Evolutionary conservation across 1,140 invertebrate genomes (phyloP).

Genomic region (Holotrichia oblita): DNA sequence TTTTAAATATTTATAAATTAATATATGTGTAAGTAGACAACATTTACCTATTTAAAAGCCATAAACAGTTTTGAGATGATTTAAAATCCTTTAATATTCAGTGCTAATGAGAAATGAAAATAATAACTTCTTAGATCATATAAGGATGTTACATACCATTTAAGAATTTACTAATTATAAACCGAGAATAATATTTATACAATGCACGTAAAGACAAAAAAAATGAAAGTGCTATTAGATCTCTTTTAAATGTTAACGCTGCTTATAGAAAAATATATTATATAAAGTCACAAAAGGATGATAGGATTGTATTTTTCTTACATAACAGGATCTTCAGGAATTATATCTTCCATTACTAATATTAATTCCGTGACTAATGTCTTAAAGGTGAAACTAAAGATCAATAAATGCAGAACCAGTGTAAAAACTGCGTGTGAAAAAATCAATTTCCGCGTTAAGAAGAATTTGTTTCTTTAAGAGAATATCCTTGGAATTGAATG

Average conservation of each 20-base stretch:
- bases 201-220: neutral
- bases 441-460: too few relatives aligned
- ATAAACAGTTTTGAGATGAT: too few relatives aligned
- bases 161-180: neutral
- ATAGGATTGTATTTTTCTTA: neutral
- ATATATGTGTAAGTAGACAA: too few relatives aligned
- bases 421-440: neutral
- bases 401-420: neutral
- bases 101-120: too few relatives aligned
- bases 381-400: conserved; percentile 15
- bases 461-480: too few relatives aligned
- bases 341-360: neutral
- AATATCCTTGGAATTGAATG: too few relatives aligned
- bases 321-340: conserved; percentile 2
- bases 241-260: neutral
- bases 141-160: neutral
- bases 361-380: conserved; percentile 2
- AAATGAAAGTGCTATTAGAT: conserved; percentile 1
- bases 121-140: neutral
- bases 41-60: too few relatives aligned
- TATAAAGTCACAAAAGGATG: neutral
- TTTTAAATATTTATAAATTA: too few relatives aligned
- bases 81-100: too few relatives aligned
- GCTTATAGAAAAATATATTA: neutral
- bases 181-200: too few relatives aligned